Evolutionary conservation across 2,113 vertebrate genomes (phyloP).

Genomic region (Puffinus mauretanicus): DNA sequence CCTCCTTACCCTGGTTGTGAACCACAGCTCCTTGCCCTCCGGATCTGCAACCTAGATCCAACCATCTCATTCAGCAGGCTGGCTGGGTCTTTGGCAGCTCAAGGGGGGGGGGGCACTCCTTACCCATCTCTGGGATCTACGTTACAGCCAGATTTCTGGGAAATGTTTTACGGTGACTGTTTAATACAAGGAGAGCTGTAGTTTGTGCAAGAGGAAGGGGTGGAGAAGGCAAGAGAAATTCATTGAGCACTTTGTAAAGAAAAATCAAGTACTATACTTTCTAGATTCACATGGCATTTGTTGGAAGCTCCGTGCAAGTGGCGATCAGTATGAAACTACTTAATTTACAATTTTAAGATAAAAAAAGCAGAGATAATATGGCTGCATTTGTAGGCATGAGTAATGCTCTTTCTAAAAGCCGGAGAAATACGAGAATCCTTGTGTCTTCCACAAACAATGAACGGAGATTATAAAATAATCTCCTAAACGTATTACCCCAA

Average conservation of each 20-base stretch:
- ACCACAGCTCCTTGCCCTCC: neutral
- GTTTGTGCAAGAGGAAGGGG: neutral
- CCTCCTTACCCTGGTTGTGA: neutral
- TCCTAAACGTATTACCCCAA: neutral
- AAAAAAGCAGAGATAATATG: slow-evolving; percentile 15
- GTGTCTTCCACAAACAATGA: neutral
- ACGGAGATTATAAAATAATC: neutral
- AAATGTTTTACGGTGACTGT: neutral
- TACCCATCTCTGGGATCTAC: neutral
- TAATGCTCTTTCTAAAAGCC: neutral
- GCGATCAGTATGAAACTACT: neutral
- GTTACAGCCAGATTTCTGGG: neutral
- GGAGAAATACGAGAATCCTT: neutral
- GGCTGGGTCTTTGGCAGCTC: neutral
- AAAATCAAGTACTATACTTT: neutral
- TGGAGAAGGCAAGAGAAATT: neutral
- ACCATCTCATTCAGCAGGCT: neutral
- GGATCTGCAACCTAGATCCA: neutral
- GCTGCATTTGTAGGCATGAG: neutral
- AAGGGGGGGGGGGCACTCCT: neutral
- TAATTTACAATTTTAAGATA: neutral
- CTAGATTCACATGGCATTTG: neutral
- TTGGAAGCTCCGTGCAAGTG: neutral
- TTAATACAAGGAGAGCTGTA: neutral
- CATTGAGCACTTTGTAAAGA: neutral